Evolutionary conservation across 2,797 vertebrate species (phyloP), one percentile per base, ranked within the genome.

Genomic region (Propithecus deckenii): DNA sequence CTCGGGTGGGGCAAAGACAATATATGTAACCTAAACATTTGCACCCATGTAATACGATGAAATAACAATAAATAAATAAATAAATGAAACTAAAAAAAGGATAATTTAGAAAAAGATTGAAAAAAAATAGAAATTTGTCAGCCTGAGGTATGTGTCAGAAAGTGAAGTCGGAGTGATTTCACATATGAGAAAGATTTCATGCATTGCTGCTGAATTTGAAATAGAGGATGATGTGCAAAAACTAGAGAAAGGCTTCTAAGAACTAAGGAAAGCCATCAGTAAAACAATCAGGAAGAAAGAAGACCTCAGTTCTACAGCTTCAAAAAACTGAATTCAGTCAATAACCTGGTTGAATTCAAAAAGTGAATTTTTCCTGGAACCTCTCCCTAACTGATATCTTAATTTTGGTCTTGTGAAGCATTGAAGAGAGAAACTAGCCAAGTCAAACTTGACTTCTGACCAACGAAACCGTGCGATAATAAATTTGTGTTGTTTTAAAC

Each of bases 301-400:
- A 23, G 63, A 61, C 46, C 17, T 63, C 32, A 11, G 23, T 61
- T 50, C 14, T 80, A 59, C 7, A 38, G 13, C n/a, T 81, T 61
- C 7, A 75, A 46, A 52, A n/a, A 79, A 32, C 6, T 43, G 69
- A 3, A 55, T 55, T 63, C 35, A 63, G 12, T 22, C 32, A 30
- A 74, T 22, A 72, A 46, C 0, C 20, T 38, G 52, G 55, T 7
- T 32, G 41, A 88, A 14, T 69, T 65, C 18, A 38, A 9, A 11
- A 91, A 65, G 23, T 25, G 1, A 32, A 28, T 52, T 48, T 83
- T 91, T 32, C 4, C 32, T 8, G n/a, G 35, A 71, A 17, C 38
- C 7, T 74, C 7, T 5, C 9, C 10, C 5, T 17, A 38, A 2
- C 10, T 5, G 4, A 30, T 10, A n/a, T 10, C 9, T 63, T 50